A percentile compares a stretch with the other conserved stretches of the same genome.
Conservation (phyloP, 2,113 vertebrate species). For the Lipophrys pholis region DNA sequence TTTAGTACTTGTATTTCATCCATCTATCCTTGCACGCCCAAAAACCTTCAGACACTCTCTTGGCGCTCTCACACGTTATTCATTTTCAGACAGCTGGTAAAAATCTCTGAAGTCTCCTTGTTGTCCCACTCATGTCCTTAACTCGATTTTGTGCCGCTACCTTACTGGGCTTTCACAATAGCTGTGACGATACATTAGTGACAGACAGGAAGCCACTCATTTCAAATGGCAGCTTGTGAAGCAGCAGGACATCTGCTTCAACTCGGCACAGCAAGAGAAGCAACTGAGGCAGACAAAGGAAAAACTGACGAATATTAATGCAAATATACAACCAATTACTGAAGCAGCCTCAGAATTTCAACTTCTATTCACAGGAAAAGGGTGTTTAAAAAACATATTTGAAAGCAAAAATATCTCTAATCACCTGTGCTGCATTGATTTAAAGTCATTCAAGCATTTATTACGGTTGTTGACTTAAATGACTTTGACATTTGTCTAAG, state of each 20-base stretch:
- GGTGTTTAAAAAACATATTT: background rate
- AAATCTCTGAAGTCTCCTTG: constrained; percentile 58
- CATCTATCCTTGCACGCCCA: constrained; percentile 34
- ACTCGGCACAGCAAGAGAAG: background rate
- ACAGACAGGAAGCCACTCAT: constrained; percentile 31
- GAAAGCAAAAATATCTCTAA: background rate
- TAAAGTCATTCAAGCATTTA: constrained; percentile 7
- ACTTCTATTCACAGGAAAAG: background rate
- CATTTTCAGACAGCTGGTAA: constrained; percentile 57
- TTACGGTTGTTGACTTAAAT: constrained; percentile 9
- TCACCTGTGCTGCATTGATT: background rate
- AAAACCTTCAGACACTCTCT: constrained; percentile 31
- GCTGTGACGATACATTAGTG: constrained; percentile 9
- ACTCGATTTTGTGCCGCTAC: constrained; percentile 31
- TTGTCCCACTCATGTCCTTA: constrained; percentile 45
- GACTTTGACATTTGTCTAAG: constrained; percentile 19
- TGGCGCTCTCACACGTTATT: constrained; percentile 40
- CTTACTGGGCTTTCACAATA: constrained; percentile 26
- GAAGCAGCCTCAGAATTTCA: background rate
- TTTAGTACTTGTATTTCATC: constrained; percentile 40
- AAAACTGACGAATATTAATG: background rate
- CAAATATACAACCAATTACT: background rate
- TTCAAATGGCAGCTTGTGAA: constrained; percentile 35
- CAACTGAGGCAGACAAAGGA: background rate
- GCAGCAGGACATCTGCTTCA: background rate